phyloP scores from a whole-genome alignment of 2,113 vertebrate genomes.

The Ceuthmochares aereus region DNA sequence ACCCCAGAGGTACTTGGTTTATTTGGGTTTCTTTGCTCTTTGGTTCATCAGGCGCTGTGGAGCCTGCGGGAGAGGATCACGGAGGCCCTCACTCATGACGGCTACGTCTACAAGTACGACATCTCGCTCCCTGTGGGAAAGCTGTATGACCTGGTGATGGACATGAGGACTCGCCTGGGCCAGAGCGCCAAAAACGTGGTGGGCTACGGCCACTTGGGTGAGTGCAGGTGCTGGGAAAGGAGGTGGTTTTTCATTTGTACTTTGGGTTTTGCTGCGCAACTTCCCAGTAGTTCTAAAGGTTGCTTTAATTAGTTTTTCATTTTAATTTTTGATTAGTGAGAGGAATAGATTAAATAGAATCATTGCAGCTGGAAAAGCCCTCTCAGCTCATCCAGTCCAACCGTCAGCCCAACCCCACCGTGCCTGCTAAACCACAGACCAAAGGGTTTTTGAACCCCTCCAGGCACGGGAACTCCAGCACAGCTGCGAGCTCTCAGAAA shows the following conservation, averaged over 20 bases:
- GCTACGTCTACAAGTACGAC: constrained; percentile 92
- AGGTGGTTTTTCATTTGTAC: background rate
- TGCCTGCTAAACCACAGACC: no score
- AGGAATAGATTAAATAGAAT: background rate
- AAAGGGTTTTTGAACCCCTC: no score
- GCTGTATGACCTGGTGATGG: constrained; percentile 89
- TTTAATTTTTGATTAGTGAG: background rate
- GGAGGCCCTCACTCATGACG: constrained; percentile 87
- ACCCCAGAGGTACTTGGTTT: background rate
- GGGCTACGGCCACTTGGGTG: constrained; percentile 94
- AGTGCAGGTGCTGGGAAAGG: constrained; percentile 37
- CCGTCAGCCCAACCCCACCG: no score
- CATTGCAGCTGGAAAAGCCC: no score
- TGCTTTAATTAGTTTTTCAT: no score
- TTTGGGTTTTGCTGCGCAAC: background rate
- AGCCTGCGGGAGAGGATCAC: constrained; percentile 92
- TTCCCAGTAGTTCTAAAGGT: background rate
- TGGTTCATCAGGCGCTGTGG: constrained; percentile 83
- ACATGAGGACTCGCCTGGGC: constrained; percentile 82
- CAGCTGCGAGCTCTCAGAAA: background rate
- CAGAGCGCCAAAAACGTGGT: constrained; percentile 84
- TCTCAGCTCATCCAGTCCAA: no score
- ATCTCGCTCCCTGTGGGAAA: constrained; percentile 87
- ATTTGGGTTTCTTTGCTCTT: background rate
- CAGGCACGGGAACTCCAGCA: no score